Conservation (phyloP, 2,113 vertebrate species). For the Pleuronectes platessa region DNA sequence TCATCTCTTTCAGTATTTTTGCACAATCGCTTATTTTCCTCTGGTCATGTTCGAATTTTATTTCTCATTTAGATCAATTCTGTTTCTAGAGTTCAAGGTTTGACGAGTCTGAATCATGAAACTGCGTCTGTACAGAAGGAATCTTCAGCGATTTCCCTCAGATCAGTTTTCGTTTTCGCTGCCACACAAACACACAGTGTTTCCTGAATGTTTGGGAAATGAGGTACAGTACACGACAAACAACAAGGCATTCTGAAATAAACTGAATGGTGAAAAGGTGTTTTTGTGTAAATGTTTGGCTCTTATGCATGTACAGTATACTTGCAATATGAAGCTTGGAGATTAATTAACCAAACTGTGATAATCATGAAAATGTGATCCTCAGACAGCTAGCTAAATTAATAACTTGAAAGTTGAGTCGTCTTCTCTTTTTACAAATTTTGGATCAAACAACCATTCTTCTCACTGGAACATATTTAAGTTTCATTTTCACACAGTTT, state of each 20-base stretch:
- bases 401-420: too few species aligned
- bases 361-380: too few species aligned
- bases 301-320: not conserved
- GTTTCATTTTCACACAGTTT: too few species aligned
- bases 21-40: conserved; percentile 69
- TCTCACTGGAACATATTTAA: too few species aligned
- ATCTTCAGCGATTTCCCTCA: conserved; percentile 7
- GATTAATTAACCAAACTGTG: too few species aligned
- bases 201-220: conserved; percentile 60
- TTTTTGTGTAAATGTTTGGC: conserved; percentile 8
- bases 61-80: conserved; percentile 43
- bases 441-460: too few species aligned
- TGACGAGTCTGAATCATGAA: conserved; percentile 38
- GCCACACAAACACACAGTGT: conserved; percentile 44
- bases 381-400: too few species aligned
- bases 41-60: conserved; percentile 33
- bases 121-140: conserved; percentile 37
- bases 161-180: conserved; percentile 33
- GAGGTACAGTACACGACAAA: conserved; percentile 50
- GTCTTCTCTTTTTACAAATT: too few species aligned
- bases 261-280: conserved; percentile 70
- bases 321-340: not conserved
- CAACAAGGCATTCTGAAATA: conserved; percentile 79
- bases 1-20: conserved; percentile 61
- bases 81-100: conserved; percentile 46